Percentiles rank a stretch among this genome's conserved stretches.
These are phyloP conservation scores for Hyphantria cunea DNA, from an alignment of 1,140 invertebrate genomes.

Conservation along the genomic window DNA sequence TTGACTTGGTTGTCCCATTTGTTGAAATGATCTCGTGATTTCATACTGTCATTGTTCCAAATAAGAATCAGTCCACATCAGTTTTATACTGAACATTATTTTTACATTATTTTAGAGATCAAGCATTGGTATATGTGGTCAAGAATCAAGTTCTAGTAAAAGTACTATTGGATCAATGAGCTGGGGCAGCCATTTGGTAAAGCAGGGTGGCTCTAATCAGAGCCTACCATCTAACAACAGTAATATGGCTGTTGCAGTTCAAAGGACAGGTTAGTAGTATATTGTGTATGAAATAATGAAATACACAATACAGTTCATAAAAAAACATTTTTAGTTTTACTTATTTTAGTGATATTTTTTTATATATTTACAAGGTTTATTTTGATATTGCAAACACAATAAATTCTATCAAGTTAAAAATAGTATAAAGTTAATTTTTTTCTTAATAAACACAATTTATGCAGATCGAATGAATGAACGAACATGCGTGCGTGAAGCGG, in stretches of 20 bases:
- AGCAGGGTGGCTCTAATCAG: constrained; percentile 57
- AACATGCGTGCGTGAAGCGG: constrained; percentile 61
- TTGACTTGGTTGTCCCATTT: no score
- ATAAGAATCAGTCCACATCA: no score
- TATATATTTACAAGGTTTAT: no score
- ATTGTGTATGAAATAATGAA: background rate
- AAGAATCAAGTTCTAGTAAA: constrained; percentile 61
- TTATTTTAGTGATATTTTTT: no score
- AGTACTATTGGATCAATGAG: constrained; percentile 60
- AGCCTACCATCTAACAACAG: constrained; percentile 60
- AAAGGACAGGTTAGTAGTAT: constrained; percentile 45
- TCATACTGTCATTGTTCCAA: no score
- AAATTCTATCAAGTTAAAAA: no score
- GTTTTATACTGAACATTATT: background rate
- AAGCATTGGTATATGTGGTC: constrained; percentile 41
- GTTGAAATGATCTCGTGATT: no score
- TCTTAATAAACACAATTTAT: background rate
- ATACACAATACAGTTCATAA: no score
- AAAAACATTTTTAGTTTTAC: no score
- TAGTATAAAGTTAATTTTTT: no score
- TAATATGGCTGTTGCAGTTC: constrained; percentile 54
- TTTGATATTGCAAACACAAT: no score
- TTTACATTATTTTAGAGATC: constrained; percentile 45
- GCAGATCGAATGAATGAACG: constrained; percentile 55
- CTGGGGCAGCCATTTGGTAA: constrained; percentile 54